Evolutionary conservation across 2,797 vertebrate species (phyloP), one percentile per base, ranked within the genome.

Genomic region (Salarias fasciatus): DNA sequence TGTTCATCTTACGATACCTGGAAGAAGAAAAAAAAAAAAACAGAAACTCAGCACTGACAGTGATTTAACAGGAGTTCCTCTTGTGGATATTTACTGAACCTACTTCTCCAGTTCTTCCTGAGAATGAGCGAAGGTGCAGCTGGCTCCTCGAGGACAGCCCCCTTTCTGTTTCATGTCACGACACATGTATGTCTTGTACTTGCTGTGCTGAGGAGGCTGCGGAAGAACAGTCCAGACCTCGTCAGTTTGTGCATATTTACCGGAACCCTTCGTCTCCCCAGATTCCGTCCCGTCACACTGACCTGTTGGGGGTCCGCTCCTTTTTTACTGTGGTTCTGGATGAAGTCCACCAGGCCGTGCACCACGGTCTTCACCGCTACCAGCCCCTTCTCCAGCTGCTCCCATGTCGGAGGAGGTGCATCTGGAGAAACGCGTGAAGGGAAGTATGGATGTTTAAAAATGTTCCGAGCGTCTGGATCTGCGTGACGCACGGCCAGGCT

Each of bases 111-210:
- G 93, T 86, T 99, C 98, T 89, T 99, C 97, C 90, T 99, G 98
- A 46, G 98, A 98, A 85, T 99, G 98, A 81, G 97, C 97, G 55
- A 99, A 99, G 53, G 97, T 99, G 73, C 98, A 99, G 93, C 97
- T 99, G 80, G 97, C 96, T 54, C 98, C 98, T 3, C 98, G 94
- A 58, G 98, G 98, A 83, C 97, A 99, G 40, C 97, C 97, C 74
- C 98, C 97, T 86, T 98, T 96, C 87, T 98, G 97, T 80, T 99
- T 99, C 97, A 99, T 98, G 87, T 99, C 98, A 47, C 98, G 93
- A 82, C 98, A 99, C 98, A 99, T 99, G 72, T 99, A 99, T 0
- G 98, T 99, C 90, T 99, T 99, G 80, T 99, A 99, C 80, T 99
- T 99, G 94, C 97, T 99, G 90, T 99, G 96, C 89, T 99, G 98